Evolutionary conservation across 53 echinoderm and acorn worm genomes (phyloP), one percentile per base, ranked within the genome.

Genomic region (Temnopleurus reevesii): DNA sequence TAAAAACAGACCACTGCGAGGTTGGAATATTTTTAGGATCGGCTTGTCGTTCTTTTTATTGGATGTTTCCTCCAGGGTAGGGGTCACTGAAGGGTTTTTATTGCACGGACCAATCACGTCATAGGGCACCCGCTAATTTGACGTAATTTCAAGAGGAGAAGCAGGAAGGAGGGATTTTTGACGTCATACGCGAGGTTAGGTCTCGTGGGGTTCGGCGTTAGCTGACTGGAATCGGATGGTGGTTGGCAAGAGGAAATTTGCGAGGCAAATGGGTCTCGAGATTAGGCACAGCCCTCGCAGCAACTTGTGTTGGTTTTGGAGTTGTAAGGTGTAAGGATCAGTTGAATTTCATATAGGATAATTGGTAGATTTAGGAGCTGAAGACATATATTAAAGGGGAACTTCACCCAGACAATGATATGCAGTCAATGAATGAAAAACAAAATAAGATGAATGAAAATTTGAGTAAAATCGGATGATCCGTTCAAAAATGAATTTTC

Each of bases 161-260:
- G 19, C 49, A 49, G 79, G 79, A 79, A 79, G 51, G 47, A 28
- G 79, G 49, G 28, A 47, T 79, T 51, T 51, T 79, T 79, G 79
- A 79, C 79, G 79, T 79, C 79, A 79, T 79, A 15, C 49, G 29
- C 30, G 21, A 13, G 79, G 49, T 79, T 47, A 13, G 79, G 49
- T 79, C 79, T 49, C 51, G 49, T 79, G 79, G 46, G 79, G 79
- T 79, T 41, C n/a, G n/a, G 79, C 30, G 79, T 47, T 46, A 79
- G 79, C 46, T 79, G 79, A 79, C 49, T 46, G 49, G 0, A 79
- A 79, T 79, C 79, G 79, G 79, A 79, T 79, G 79, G 49, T 15
- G 28, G 6, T 2, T 79, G 79, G 79, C 79, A 49, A 28, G 79
- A 79, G 79, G 79, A 79, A 79, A 79, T 79, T 79, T 23, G 23